Evolutionary conservation across 2,113 vertebrate genomes (phyloP), one percentile per base, ranked within the genome.

Genomic region (Stegostoma tigrinum): DNA sequence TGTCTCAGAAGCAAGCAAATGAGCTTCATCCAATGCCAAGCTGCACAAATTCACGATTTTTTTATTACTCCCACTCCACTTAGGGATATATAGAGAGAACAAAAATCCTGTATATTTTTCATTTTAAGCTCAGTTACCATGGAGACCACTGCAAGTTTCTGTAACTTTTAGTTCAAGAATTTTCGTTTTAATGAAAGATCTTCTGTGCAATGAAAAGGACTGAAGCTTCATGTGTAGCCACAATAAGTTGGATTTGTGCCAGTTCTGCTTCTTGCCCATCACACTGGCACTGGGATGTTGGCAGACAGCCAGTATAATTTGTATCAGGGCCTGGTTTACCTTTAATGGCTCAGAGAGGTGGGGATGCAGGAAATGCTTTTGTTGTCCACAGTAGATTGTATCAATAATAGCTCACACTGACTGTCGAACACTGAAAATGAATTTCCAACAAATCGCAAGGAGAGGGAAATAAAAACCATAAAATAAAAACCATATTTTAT

Each of bases 81-180:
- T 15, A 38, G 17, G 55, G 55, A n/a, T 5, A 19, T 19, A 91
- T 14, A 55, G 12, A 67, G n/a, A 52, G 66, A 23, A 67, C 1
- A 61, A 61, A 61, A 61, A 61, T 12, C 55, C 55, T 61, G 55
- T 38, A n/a, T 24, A 17, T 19, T 67, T 64, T 38, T 42, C 38
- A 21, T 24, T 61, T 90, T 61, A 61, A 90, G 4, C 48, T 66
- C 17, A 67, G 89, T 93, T 93, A 67, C 89, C 34, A 93, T 66
- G 89, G 89, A 93, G 89, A 93, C 61, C 3, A 10, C 61, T 66
- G 61, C 61, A 93, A n/a, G 89, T 93, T 91, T 93, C 89, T 66
- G 89, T 21, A n/a, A 66, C 89, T 66, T 83, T 83, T 42, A 5
- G 38, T 42, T n/a, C 34, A 80, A 80, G 34, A 17, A 12, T 80